Evolutionary conservation across 2,888 invertebrate genomes (phyloP), one percentile per base, ranked within the genome.

Genomic region (Holacanthella duospinosa): DNA sequence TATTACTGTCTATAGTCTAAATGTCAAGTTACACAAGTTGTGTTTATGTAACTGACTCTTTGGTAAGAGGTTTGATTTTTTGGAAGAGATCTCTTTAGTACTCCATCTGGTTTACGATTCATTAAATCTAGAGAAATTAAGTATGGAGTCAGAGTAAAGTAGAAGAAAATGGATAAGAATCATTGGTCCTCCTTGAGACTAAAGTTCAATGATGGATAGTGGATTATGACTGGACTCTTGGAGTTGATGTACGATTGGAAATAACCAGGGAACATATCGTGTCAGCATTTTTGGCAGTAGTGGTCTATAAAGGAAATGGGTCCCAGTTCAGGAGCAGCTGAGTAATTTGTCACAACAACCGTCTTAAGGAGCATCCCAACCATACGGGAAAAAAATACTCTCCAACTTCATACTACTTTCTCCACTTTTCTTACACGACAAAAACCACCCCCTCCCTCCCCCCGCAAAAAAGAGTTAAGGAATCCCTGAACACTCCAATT

Each of bases 221-320:
- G 60, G 63, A 66, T 67, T 65, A 64, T 61, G 36, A 9, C 16
- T 36, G 36, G 36, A 36, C 36, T 36, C 16, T 36, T 4, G 21
- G 48, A 48, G 21, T 9, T 4, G 48, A 21, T n/a, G 6, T 48
- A 16, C 9, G 48, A 48, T n/a, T 9, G 21, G 48, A 9, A 48
- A 48, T 48, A 21, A 36, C 36, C 9, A 36, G 64, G 63, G 64
- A 67, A 64, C 66, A 68, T 68, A 68, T 68, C 68, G 60, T 68
- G 70, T 70, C 70, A 68, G 68, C 64, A 64, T 68, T 70, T 70
- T 70, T 59, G 43, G 43, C 43, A 6, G 21, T 25, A 56, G 29
- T 29, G 29, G 36, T 43, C 25, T 43, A n/a, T 59, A 25, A 43
- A 36, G 59, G 59, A 59, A 59, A 59, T 59, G 29, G 59, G n/a